phyloP scores from a whole-genome alignment of 2,888 invertebrate genomes.

The Tetheella fluctuosa region DNA sequence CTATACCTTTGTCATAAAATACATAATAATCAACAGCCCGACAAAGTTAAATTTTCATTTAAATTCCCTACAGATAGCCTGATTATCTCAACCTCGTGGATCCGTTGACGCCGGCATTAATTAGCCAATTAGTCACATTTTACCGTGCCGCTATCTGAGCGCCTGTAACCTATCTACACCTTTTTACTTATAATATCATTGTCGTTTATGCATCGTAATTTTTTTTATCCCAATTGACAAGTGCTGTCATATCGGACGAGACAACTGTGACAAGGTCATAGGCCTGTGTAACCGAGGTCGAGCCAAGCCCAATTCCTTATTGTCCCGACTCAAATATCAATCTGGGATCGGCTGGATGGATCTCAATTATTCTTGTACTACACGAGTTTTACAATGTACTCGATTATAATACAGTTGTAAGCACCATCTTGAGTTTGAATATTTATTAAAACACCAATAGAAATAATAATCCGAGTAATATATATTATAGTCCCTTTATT shows the following conservation, averaged over 20 bases:
- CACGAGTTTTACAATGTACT: neutral
- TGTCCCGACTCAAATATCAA: conserved; percentile 39
- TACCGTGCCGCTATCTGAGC: too few species aligned
- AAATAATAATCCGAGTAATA: too few species aligned
- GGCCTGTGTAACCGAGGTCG: conserved; percentile 39
- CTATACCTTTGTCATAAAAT: too few species aligned
- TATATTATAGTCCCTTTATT: too few species aligned
- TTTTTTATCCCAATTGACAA: conserved; percentile 22
- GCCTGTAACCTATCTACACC: too few species aligned
- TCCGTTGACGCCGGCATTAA: too few species aligned
- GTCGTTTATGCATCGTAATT: neutral
- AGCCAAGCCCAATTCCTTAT: conserved; percentile 49
- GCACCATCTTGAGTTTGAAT: neutral
- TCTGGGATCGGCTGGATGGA: conserved; percentile 21
- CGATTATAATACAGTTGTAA: neutral
- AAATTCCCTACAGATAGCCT: neutral
- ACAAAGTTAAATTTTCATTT: neutral
- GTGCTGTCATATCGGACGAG: conserved; percentile 24
- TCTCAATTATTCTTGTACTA: conserved; percentile 16
- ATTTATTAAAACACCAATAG: too few species aligned
- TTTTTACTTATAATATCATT: too few species aligned
- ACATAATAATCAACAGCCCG: too few species aligned
- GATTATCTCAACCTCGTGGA: conserved; percentile 18
- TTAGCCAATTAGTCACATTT: too few species aligned
- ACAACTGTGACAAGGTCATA: conserved; percentile 39